Evolutionary conservation across 2,888 invertebrate genomes (phyloP), one percentile per base, ranked within the genome.

Genomic region (Sipunculus nudus): DNA sequence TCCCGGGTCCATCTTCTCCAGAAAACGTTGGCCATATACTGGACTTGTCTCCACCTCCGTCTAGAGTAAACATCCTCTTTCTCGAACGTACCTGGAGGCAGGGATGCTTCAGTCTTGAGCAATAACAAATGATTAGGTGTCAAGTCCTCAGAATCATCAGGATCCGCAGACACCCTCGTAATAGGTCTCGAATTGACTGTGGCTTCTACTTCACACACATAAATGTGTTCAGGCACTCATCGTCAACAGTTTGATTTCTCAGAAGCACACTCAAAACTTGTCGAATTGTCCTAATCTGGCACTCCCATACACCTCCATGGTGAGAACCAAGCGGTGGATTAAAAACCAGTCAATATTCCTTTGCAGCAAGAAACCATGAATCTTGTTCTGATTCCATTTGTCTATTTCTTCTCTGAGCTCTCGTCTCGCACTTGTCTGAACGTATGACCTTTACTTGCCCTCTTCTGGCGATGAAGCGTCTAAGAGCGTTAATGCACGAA

Each of bases 41-140:
- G 61, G 28, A 61, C 57, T 25, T 62, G 59, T 10, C 60, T 29
- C 63, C 63, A 63, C n/a, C n/a, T n/a, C 13, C 65, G 58, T 16
- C 39, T 50, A n/a, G 19, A 10, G 32, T 65, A 65, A 26, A 35
- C 52, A 41, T 65, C 59, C 1, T 32, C 16, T 38, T 56, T 53
- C 8, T 31, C 47, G 52, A 61, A 59, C 16, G 52, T 19, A 49
- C 59, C 59, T 23, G 59, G 59, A 13, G 65, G 61, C 29, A 56
- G 38, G 10, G 38, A 16, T 35, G 38, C 10, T 13, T 16, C 38
- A 35, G 10, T 13, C 16, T 35, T 10, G 10, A 35, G 10, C 38
- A 35, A 35, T 13, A 35, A 35, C 10, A 35, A 35, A 13, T 16
- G 16, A 13, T 35, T 35, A 13, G 38, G 38, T 35, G 38, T 35